Conservation (phyloP, 2,113 vertebrate species). For the Gymnarchus niloticus region DNA sequence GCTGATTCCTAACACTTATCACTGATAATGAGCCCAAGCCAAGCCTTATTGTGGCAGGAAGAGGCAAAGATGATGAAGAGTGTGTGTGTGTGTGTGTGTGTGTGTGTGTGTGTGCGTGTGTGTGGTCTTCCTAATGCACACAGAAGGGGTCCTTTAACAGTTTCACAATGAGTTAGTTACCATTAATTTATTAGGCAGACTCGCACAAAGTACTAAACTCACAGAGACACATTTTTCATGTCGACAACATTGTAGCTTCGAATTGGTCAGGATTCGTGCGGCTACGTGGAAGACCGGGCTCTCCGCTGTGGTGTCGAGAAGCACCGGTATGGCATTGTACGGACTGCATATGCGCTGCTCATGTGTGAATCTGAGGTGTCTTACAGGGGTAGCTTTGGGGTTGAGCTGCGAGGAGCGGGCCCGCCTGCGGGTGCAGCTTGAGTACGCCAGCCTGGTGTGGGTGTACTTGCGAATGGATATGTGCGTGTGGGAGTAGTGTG, state of each 20-base stretch:
- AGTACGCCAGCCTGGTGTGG: not conserved
- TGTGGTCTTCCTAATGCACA: not conserved
- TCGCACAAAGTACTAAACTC: not conserved
- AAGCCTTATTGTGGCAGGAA: not conserved
- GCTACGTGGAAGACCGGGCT: too few species aligned
- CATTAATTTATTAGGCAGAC: not conserved
- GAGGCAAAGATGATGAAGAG: not conserved
- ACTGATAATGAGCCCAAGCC: conserved; percentile 23
- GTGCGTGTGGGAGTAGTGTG: conserved; percentile 19
- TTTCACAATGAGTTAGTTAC: not conserved
- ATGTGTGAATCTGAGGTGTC: not conserved
- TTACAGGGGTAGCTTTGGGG: not conserved
- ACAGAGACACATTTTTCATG: not conserved
- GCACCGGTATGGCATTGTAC: too few species aligned
- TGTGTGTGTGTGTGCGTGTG: not conserved
- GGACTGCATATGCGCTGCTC: too few species aligned
- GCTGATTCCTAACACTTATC: conserved; percentile 22
- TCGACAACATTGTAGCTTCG: not conserved
- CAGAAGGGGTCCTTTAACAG: not conserved
- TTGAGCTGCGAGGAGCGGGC: not conserved
- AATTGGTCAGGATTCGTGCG: not conserved
- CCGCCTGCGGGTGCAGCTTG: not conserved
- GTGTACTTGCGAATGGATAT: conserved; percentile 19
- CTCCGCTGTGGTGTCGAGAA: too few species aligned
- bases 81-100: not conserved